Evolutionary conservation across 1,140 invertebrate species (phyloP).

Genomic region (Drosophila bipectinata): DNA sequence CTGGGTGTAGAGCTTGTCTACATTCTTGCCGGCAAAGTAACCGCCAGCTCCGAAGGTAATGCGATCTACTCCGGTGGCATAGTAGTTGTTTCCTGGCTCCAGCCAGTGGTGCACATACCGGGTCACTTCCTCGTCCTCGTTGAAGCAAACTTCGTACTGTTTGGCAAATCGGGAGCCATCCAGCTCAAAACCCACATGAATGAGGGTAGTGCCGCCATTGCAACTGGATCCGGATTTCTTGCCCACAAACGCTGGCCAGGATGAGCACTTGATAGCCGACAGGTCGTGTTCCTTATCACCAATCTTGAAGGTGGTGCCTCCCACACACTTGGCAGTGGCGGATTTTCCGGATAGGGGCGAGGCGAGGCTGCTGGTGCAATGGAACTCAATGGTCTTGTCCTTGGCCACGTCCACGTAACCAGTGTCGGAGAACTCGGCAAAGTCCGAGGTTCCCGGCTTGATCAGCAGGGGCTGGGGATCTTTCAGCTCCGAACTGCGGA

Average conservation of each 20-base stretch:
- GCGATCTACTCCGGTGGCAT: constrained; percentile 73
- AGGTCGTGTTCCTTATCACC: constrained; percentile 56
- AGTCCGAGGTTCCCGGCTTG: constrained; percentile 58
- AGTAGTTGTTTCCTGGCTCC: constrained; percentile 55
- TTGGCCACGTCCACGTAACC: constrained; percentile 58
- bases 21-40: constrained; percentile 72
- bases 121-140: constrained; percentile 74
- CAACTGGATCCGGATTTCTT: constrained; percentile 68
- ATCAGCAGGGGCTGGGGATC: constrained; percentile 66
- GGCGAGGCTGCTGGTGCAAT: constrained; percentile 66
- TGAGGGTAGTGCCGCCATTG: constrained; percentile 67
- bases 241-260: constrained; percentile 68
- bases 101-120: constrained; percentile 80
- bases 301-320: constrained; percentile 59
- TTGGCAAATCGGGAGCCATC: constrained; percentile 64
- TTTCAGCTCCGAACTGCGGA: constrained; percentile 60
- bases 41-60: constrained; percentile 65
- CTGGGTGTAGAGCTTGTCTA: constrained; percentile 74
- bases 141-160: constrained; percentile 83
- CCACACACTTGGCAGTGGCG: constrained; percentile 62
- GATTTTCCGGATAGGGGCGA: constrained; percentile 64
- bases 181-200: constrained; percentile 65
- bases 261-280: constrained; percentile 62
- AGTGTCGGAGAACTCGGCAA: constrained; percentile 49
- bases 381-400: constrained; percentile 64